These are phyloP conservation scores for Artibeus jamaicensis DNA, from an alignment of 2,797 vertebrate genomes.

Conservation along the genomic window DNA sequence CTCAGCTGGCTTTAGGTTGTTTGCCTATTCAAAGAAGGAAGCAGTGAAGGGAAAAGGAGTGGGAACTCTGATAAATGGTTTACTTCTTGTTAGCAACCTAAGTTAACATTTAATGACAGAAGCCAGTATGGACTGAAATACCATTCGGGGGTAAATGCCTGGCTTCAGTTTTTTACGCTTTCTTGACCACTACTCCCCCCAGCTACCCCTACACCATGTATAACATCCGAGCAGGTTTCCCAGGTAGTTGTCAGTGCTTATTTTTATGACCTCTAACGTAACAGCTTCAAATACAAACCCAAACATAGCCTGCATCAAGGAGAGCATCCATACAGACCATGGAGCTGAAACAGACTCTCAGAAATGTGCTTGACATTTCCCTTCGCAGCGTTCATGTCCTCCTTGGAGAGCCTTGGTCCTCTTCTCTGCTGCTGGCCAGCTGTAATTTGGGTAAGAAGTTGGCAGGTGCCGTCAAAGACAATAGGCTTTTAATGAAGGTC, in stretches of 20 bases:
- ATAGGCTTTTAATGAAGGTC: slow-evolving; percentile 54
- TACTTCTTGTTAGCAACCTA: slow-evolving; percentile 17
- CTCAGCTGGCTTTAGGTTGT: not conserved
- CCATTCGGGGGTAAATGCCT: not conserved
- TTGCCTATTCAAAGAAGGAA: not conserved
- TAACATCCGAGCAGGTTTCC: slow-evolving; percentile 26
- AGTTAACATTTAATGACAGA: slow-evolving; percentile 16
- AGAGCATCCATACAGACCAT: not conserved
- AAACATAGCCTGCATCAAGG: not conserved
- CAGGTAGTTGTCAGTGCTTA: slow-evolving; percentile 33
- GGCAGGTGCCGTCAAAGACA: slow-evolving; percentile 42
- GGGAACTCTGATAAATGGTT: not conserved
- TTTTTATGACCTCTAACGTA: slow-evolving; percentile 42
- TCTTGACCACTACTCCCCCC: not conserved
- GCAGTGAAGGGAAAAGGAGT: not conserved
- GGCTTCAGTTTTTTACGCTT: not conserved
- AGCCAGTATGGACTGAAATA: not conserved
- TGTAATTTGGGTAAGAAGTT: not conserved
- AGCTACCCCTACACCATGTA: not conserved
- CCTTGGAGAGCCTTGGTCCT: not conserved
- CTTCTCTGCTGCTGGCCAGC: not conserved
- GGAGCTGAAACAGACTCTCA: not conserved
- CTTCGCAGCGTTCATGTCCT: not conserved
- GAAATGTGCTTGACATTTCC: not conserved
- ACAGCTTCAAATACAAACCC: slow-evolving; percentile 36